Evolutionary conservation across 1,140 invertebrate species (phyloP).

Genomic region (Chrysomallon squamiferum): DNA sequence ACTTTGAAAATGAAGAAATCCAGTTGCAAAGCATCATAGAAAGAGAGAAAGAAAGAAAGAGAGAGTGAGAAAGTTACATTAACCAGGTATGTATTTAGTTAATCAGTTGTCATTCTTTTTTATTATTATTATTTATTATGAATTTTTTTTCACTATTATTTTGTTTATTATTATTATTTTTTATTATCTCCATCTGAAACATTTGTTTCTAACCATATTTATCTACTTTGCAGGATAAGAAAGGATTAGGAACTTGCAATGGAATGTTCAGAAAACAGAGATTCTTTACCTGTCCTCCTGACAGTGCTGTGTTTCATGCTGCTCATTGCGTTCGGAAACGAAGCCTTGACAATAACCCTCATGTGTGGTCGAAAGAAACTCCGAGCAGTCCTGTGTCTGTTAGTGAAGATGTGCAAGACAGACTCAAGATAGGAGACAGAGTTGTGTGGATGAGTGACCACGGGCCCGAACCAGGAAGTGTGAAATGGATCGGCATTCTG

Average conservation of each 20-base stretch:
- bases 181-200: no score
- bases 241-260: constrained; percentile 52
- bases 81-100: no score
- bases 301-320: constrained; percentile 54
- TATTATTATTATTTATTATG: no score
- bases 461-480: constrained; percentile 65
- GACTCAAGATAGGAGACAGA: constrained; percentile 65
- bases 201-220: background rate
- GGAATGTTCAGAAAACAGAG: constrained; percentile 43
- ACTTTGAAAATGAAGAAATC: no score
- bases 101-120: no score
- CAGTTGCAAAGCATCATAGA: no score
- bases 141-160: no score
- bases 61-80: no score
- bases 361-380: constrained; percentile 8
- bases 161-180: no score
- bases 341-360: constrained; percentile 12
- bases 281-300: constrained; percentile 45
- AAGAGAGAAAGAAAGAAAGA: no score
- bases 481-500: constrained; percentile 69
- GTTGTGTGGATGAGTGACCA: constrained; percentile 69
- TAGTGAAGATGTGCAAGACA: constrained; percentile 27
- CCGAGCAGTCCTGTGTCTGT: background rate
- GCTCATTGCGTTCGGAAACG: constrained; percentile 45
- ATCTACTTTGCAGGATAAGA: constrained; percentile 28